Base-by-base conservation (phyloP, 2,888 invertebrate genomes). In the Apantesis nais region DNA sequence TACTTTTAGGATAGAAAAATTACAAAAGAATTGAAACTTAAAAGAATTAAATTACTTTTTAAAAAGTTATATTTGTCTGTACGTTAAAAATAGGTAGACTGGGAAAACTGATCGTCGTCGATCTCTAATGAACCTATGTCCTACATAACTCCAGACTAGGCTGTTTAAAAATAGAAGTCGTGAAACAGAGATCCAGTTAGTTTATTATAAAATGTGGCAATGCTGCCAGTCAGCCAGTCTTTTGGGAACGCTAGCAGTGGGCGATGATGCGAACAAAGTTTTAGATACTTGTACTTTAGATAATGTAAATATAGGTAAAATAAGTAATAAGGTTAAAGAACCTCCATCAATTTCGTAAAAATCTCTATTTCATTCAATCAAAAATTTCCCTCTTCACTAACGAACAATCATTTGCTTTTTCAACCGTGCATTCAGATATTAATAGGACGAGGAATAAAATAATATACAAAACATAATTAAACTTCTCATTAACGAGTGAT, bases 401-500 rank as follows among this genome's bases (percentile, higher is more conserved):
- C 52, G 71, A 68, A 68, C 16, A 64, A 66, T 64, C 25, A 14
- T 72, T 71, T 62, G 22, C n/a, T 44, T 63, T 31, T 29, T 60
- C 65, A 25, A 37, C 44, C 44, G 29, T 66, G 66, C 62, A 58
- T 66, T 62, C 61, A 37, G 29, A 61, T 37, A 65, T 65, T 70
- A 61, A 22, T 52, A 55, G n/a, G 58, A 68, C 41, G 14, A 34
- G 44, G 37, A 29, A n/a, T 25, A 19, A 63, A 63, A 41, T 55
- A 66, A 16, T 44, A 48, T 41, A 16, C 9, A 37, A 39, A 48
- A 66, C 25, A 62, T 66, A 66, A 69, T 60, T 60, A 34, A 48
- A 55, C 77, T 77, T 78, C 79, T 74, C 67, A 29, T 72, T 68
- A 67, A 52, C 55, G n/a, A 34, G 81, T 82, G 82, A 80, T 83